These are phyloP conservation scores for Ictalurus punctatus DNA, from an alignment of 2,113 vertebrate species.

Conservation along the genomic window DNA sequence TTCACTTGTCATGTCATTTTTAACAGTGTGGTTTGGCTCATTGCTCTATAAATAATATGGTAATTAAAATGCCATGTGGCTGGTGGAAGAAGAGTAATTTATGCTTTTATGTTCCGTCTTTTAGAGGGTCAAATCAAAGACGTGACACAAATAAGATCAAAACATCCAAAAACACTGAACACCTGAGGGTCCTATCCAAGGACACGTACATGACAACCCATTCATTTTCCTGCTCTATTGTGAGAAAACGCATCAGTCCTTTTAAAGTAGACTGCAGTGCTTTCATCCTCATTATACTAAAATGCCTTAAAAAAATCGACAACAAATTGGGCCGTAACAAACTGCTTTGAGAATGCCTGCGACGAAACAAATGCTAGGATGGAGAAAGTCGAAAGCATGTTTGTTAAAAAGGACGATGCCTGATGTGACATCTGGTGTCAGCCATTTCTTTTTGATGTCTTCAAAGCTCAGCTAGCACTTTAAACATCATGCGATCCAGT, in stretches of 20 bases:
- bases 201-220: slow-evolving; percentile 12
- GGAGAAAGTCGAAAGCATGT: not conserved
- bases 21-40: not conserved
- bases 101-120: not conserved
- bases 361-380: slow-evolving; percentile 15
- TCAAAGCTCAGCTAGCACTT: slow-evolving; percentile 25
- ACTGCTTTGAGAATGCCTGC: not conserved
- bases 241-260: slow-evolving; percentile 6
- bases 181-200: slow-evolving; percentile 5
- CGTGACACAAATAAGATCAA: slow-evolving; percentile 11
- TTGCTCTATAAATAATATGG: not conserved
- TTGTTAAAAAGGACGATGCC: slow-evolving; percentile 1
- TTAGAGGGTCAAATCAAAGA: slow-evolving; percentile 15
- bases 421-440: slow-evolving; percentile 10
- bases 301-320: not conserved
- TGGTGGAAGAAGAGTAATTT: not conserved
- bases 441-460: slow-evolving; percentile 35
- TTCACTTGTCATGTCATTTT: not conserved
- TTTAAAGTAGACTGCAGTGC: slow-evolving; percentile 1
- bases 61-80: not conserved
- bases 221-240: not conserved
- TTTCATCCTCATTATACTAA: slow-evolving; percentile 18
- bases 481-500: slow-evolving; percentile 24
- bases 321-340: not conserved
- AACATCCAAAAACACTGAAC: not conserved